phyloP scores from a whole-genome alignment of 2,888 invertebrate species.

The Andrena trimmerana region DNA sequence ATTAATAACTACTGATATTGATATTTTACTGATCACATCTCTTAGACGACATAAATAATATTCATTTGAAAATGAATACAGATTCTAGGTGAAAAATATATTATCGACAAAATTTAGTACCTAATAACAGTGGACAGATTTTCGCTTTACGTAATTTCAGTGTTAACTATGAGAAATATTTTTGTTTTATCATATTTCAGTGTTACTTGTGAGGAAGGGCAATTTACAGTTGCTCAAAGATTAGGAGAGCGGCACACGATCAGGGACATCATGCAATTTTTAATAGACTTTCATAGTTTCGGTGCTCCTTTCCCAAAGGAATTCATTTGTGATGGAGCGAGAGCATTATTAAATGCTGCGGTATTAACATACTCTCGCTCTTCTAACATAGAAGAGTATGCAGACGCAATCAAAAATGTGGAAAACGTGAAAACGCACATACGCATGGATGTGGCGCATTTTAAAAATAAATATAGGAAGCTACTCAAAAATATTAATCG shows the following conservation, averaged over 20 bases:
- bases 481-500: not conserved
- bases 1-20: no score
- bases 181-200: not conserved
- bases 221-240: not conserved
- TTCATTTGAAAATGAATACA: not conserved
- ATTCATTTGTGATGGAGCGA: constrained; percentile 1
- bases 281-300: not conserved
- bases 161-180: not conserved
- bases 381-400: no score
- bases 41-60: constrained; percentile 6
- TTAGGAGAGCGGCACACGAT: not conserved
- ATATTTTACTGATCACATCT: not conserved
- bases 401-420: no score
- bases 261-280: not conserved
- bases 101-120: not conserved
- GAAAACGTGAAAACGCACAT: no score
- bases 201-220: not conserved
- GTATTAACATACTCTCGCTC: not conserved
- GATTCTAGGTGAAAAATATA: constrained; percentile 5
- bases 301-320: not conserved
- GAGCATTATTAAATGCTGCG: constrained; percentile 1
- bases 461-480: not conserved
- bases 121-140: not conserved
- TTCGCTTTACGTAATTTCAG: not conserved
- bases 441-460: no score